These are phyloP conservation scores for Oreohelix idahoensis DNA, from an alignment of 1,140 invertebrate genomes.

Conservation along the genomic window DNA sequence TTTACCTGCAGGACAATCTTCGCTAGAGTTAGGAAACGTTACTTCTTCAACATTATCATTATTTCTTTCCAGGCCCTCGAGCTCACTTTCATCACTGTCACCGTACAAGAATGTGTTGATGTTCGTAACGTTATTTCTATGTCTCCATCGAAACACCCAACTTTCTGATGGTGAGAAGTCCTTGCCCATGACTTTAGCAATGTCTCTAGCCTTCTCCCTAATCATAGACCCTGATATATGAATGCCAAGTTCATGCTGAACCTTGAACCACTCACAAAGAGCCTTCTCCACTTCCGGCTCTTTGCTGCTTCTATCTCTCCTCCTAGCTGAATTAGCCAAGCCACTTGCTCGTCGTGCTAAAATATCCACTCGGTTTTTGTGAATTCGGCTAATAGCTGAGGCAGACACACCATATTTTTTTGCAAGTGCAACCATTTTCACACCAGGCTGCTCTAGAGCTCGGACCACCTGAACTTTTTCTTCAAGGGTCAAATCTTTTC, in stretches of 20 bases:
- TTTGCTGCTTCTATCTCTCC: conserved; percentile 29
- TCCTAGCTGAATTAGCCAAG: not conserved
- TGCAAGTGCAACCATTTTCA: conserved; percentile 32
- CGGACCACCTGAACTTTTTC: conserved; percentile 31
- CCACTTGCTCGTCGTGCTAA: conserved; percentile 22
- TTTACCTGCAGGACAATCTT: not conserved
- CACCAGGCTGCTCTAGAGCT: conserved; percentile 28
- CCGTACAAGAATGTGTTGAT: conserved; percentile 5
- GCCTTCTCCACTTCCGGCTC: conserved; percentile 37
- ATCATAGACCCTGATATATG: conserved; percentile 30
- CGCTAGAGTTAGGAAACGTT: too few species aligned
- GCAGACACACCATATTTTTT: conserved; percentile 34
- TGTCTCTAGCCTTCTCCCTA: conserved; percentile 36
- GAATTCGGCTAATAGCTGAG: conserved; percentile 34
- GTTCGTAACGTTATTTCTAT: conserved; percentile 26
- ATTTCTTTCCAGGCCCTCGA: not conserved
- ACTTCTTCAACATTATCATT: not conserved
- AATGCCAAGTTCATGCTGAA: conserved; percentile 33
- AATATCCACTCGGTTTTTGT: conserved; percentile 33
- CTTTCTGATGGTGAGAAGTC: conserved; percentile 39
- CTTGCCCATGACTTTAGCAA: conserved; percentile 32
- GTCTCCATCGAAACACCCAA: conserved; percentile 39
- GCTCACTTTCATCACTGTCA: conserved; percentile 1
- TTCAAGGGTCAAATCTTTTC: conserved; percentile 34
- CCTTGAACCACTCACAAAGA: conserved; percentile 36